Base-by-base conservation (phyloP, 2,113 vertebrate species). In the Atrichornis clamosus region DNA sequence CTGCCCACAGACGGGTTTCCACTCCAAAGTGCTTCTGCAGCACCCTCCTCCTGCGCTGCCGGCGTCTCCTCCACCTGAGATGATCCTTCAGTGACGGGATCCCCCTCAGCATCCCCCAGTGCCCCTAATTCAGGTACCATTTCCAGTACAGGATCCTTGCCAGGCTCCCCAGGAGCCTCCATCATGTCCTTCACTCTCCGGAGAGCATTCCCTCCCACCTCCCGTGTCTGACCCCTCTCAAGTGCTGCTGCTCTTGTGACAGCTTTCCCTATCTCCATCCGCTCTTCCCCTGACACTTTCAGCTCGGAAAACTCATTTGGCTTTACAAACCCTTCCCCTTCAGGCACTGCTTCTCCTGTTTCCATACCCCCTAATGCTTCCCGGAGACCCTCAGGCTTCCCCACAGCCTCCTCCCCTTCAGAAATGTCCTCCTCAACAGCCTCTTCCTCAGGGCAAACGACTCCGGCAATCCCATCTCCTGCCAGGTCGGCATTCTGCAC, bases 291-390 rank as follows among this genome's bases (percentile, higher is more conserved):
- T 32, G 53, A 37, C 1, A 2, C 53, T 23, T 74, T 33, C 69
- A 70, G 16, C 26, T 59, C 82, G 33, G n/a, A 55, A 83, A 80
- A 56, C 22, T 76, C 72, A 32, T 28, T 64, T 28, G 62, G 39
- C 20, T 88, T 73, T 53, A 60, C 41, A 42, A 46, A 35, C 30
- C 22, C 58, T 23, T 76, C 49, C 65, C 28, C 50, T 74, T 10
- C 53, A 68, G 41, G 18, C 53, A 19, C 4, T 35, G 35, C 44
- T 23, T 72, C 67, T 69, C 63, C 91, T 26, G n/a, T 26, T 7
- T 46, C 50, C 0, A 0, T 1, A 47, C 37, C 15, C n/a, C 17
- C 37, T 23, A 6, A 56, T 2, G 32, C 10, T 60, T 68, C 70
- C 75, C 52, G 30, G 15, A 44, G 49, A 85, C 49, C 17, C 19